Base-by-base conservation (phyloP, 2,797 vertebrate genomes). In the Coregonus ussuriensis region DNA sequence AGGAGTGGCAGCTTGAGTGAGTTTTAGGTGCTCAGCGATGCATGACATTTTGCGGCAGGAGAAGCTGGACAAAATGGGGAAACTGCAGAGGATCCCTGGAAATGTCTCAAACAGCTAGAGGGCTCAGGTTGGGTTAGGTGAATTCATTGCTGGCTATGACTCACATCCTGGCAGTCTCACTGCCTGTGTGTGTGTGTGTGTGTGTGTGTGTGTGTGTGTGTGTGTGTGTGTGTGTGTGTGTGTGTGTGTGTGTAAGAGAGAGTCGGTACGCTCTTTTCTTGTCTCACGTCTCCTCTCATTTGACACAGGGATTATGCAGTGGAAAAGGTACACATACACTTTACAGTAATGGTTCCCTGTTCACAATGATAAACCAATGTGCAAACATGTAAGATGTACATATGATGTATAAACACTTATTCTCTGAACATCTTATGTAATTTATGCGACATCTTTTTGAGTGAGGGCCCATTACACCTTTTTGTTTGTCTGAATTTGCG, bases 91-190 rank as follows among this genome's bases (percentile, higher is more conserved):
- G 66, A 35, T 35, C 33, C 14, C 66, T 68, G 16, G 62, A 68
- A 68, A 68, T 68, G 66, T 68, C 66, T 68, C 66, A 68, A 68
- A 68, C 66, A 68, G 66, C 65, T 67, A 15, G 65, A 35, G 66
- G 33, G 66, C 66, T 18, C 33, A 15, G 31, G 29, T 68, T 68
- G 11, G 66, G 33, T 37, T 68, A 68, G 33, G 66, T 68, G 31
- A 68, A 35, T 68, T 37, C 31, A 35, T 68, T 35, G 66, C 33
- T 14, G 33, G 29, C 66, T 68, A 68, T 35, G 66, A 68, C 66
- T 68, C 66, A 68, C 15, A 67, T 29, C 29, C 65, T 67, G 29
- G 13, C 31, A 35, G 31, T 67, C 25, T 67, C 3, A 13, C 13
- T 9, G 59, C 9, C 2, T 7, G 18, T 65, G 29, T 67, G 29